Evolutionary conservation across 2,888 invertebrate genomes (phyloP), one percentile per base, ranked within the genome.

Genomic region (Auanema sp.): DNA sequence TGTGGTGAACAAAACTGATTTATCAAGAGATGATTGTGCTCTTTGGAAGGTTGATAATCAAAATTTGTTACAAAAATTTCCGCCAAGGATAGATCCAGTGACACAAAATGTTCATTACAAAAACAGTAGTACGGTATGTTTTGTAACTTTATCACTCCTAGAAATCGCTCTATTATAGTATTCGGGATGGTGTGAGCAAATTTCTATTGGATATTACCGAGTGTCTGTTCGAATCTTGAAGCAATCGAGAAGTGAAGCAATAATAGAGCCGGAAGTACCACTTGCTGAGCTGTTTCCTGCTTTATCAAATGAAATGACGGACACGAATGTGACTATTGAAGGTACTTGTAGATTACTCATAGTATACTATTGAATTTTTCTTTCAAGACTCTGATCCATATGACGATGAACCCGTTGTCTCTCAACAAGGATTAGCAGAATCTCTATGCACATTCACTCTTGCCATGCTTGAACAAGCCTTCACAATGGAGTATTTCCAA

Each of bases 11-110:
- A 83, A 83, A 60, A 58, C 69, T 4, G 83, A 83, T 57, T 50
- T 80, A 3, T 65, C 74, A 40, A 75, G 71, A 49, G 62, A 67
- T 14, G 78, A 81, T 54, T 81, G 82, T 51, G 76, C 82, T 1
- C 70, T 83, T 14, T 83, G 83, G 83, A 66, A 75, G 43, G 80
- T 83, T 8, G 83, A 83, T 67, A 83, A 79, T 63, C 82, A 81
- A 65, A 83, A 81, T 62, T 69, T 83, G 49, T 71, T 83, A 12
- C 83, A 83, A 65, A 83, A 83, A 64, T 83, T 76, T 64, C 69
- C 71, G 1, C 79, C 77, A 1, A 33, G 68, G 8, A 33, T 66
- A 14, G 69, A 69, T 43, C 41, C 59, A 4, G 60, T 66, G 2
- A 56, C 66, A 0, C 61, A 70, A 10, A 60, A 53, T 21, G 55